Base-by-base conservation (phyloP, 2,797 vertebrate genomes). In the Sparus aurata region DNA sequence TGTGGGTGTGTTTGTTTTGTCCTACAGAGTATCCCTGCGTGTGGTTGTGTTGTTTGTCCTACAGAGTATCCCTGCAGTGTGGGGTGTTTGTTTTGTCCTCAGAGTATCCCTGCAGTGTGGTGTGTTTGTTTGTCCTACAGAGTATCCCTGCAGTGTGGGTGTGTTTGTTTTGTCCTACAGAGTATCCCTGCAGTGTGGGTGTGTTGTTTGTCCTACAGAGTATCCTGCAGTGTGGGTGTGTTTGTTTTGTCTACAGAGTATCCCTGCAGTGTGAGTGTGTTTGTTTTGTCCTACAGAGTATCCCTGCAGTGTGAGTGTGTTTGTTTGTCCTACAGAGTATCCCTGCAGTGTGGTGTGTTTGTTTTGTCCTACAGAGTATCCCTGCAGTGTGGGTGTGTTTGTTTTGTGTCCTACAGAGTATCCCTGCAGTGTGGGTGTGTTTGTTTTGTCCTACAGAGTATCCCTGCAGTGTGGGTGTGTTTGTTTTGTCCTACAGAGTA, bases 261-360 rank as follows among this genome's bases (percentile, higher is more conserved):
- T 10, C 41, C 15, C 23, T 20, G 58, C 16, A n/a, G 49, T 25
- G 57, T 30, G 57, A 0, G 53, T 47, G 47, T 47, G 50, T 73
- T 23, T 77, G 72, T 41, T 49, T 62, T 23, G 11, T 38, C 0
- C 0, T 1, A 0, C 49, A 46, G 34, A 64, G 55, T 79, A 60
- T 17, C 58, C 52, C 45, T 41, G 69, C 23, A 58, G 17, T 63
- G 22, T 63, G 22, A 7, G 27, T 60, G 77, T 99, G 73, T 97
- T 53, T 25, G 68, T 57, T 60, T 34, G 11, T 30, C 1, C 0
- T 0, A 12, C 70, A 62, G 77, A 66, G 55, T 73, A 46, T 10
- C 41, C 15, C 23, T 20, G 58, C 16, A n/a, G 49, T 25, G 57
- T 30, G 0, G 53, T 47, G 47, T 47, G 50, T 73, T 23, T 77